Evolutionary conservation across 1,140 invertebrate genomes (phyloP), one percentile per base, ranked within the genome.

Genomic region (Homarus americanus): DNA sequence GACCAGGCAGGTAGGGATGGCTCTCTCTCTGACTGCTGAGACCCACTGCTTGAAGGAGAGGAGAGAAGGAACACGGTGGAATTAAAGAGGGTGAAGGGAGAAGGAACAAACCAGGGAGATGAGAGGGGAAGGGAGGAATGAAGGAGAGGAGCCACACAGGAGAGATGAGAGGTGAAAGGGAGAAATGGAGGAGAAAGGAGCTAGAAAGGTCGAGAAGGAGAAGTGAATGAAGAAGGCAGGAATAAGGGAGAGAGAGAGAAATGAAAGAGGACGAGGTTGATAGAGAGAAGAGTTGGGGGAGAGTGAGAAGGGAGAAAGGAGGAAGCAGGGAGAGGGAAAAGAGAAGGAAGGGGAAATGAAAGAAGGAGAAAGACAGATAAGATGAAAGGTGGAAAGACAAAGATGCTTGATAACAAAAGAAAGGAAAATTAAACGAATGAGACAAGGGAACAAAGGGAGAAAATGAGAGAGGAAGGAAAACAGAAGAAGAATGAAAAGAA

Each of bases 91-190:
- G 41, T 63, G 79, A 58, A 41, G n/a, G 49, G n/a, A 24, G n/a
- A 24, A 49, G 41, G n/a, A 24, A 49, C 41, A 49, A 41, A 80
- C 41, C 10, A 41, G n/a, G 41, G n/a, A 24, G n/a, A 41, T 53
- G 78, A 80, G 78, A 80, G 41, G 53, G 78, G 53, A 41, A 80
- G 41, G 53, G 78, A 80, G 78, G 53, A 41, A 80, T 41, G 53
- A 41, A 80, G 78, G 20, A n/a, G 34, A 49, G 63, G 44, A 28
- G 40, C 5, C 1, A 15, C 44, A 53, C 24, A 63, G 79, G 12
- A 49, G 2, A 2, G 12, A 28, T 15, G 58, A 66, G 17, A 53
- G 49, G 63, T 5, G 24, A 34, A 63, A 49, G 7, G 28, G 32
- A 34, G 63, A n/a, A 82, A 38, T 9, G 38, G n/a, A 79, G 41